These are phyloP conservation scores for Alethe castanea DNA, from an alignment of 2,113 vertebrate species.

Conservation along the genomic window DNA sequence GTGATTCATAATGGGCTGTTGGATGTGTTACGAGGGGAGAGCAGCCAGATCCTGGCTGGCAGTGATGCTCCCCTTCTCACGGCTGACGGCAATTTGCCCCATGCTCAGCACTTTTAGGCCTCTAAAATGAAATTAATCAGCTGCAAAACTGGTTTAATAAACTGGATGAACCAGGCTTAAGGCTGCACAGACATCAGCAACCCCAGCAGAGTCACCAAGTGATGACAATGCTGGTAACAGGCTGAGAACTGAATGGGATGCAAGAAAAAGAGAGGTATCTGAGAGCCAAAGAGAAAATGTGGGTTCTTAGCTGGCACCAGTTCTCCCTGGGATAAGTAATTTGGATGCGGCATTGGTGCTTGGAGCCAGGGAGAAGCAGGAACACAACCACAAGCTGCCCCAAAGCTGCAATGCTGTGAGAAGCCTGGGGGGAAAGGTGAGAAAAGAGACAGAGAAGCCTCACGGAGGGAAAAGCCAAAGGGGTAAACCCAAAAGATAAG, in stretches of 20 bases:
- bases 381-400: not conserved
- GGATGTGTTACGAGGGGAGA: not conserved
- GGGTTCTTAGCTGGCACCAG: not conserved
- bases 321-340: not conserved
- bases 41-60: not conserved
- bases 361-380: not conserved
- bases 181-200: not conserved
- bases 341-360: not conserved
- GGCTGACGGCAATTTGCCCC: not conserved
- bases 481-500: not conserved
- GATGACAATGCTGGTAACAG: not conserved
- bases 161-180: not conserved
- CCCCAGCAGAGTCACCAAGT: not conserved
- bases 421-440: not conserved
- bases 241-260: not conserved
- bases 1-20: not conserved
- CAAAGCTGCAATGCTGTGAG: not conserved
- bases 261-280: not conserved
- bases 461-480: not conserved
- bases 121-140: not conserved
- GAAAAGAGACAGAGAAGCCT: not conserved
- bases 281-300: not conserved
- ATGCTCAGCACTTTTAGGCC: not conserved
- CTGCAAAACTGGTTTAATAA: not conserved
- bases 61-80: not conserved